These are phyloP conservation scores for Lutjanus argentimaculatus DNA, from an alignment of 2,797 vertebrate species.

Conservation along the genomic window DNA sequence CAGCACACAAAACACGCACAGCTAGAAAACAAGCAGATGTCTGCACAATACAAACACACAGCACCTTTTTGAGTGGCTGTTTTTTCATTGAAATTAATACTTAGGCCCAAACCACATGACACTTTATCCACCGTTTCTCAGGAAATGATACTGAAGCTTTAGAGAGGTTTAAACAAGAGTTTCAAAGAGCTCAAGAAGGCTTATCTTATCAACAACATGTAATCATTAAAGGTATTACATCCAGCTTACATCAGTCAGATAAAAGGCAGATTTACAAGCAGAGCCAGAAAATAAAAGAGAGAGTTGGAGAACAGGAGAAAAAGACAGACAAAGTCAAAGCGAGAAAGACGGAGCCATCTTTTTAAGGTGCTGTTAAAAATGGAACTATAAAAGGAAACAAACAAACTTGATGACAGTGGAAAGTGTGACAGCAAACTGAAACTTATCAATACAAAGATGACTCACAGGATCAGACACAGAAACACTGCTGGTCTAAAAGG, in stretches of 20 bases:
- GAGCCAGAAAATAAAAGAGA: slow-evolving; percentile 29
- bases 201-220: slow-evolving; percentile 67
- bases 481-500: neutral
- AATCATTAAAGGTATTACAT: slow-evolving; percentile 73
- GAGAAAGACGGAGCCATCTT: slow-evolving; percentile 23
- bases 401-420: slow-evolving; percentile 12
- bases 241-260: slow-evolving; percentile 76
- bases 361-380: slow-evolving; percentile 23
- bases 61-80: slow-evolving; percentile 6
- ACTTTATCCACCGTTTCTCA: slow-evolving; percentile 27
- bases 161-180: slow-evolving; percentile 37
- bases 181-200: slow-evolving; percentile 51
- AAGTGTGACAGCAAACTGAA: slow-evolving; percentile 38
- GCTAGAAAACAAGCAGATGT: slow-evolving; percentile 26
- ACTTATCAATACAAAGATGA: slow-evolving; percentile 20
- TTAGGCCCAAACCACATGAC: neutral
- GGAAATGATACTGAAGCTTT: slow-evolving; percentile 36
- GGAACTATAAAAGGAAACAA: slow-evolving; percentile 26
- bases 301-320: slow-evolving; percentile 9
- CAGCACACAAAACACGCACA: slow-evolving; percentile 33
- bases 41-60: neutral
- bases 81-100: slow-evolving; percentile 33
- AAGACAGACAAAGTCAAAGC: slow-evolving; percentile 2
- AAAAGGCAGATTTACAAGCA: slow-evolving; percentile 50
- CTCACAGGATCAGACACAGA: slow-evolving; percentile 29